Conservation (phyloP, 2,888 invertebrate genomes). For the Leptogaster cylindrica region DNA sequence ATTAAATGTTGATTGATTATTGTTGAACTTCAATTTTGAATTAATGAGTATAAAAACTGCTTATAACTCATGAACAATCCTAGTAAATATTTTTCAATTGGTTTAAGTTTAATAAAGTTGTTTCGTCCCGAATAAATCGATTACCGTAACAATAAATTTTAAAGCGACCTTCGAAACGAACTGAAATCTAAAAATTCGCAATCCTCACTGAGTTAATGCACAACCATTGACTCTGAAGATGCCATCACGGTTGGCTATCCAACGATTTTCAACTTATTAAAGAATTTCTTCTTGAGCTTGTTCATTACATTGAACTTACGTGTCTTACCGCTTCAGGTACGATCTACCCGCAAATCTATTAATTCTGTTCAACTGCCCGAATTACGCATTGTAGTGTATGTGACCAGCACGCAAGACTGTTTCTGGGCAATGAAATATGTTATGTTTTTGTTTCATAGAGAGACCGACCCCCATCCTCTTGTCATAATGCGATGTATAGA, state of each 20-base stretch:
- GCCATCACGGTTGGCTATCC: constrained; percentile 16
- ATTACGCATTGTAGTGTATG: constrained; percentile 41
- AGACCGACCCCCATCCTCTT: constrained; percentile 11
- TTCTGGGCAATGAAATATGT: background rate
- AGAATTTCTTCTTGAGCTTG: constrained; percentile 32
- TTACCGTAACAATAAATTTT: background rate
- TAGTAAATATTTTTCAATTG: too few relatives aligned
- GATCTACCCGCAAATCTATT: constrained; percentile 17
- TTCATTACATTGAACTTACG: constrained; percentile 35
- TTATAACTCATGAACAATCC: too few relatives aligned
- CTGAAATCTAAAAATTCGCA: constrained; percentile 29
- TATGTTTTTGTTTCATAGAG: too few relatives aligned
- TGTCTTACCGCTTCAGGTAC: constrained; percentile 12
- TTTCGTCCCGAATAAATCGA: too few relatives aligned
- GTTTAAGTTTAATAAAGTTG: too few relatives aligned
- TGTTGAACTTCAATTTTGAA: too few relatives aligned
- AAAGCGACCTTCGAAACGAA: constrained; percentile 1
- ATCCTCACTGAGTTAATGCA: constrained; percentile 14
- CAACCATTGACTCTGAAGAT: background rate
- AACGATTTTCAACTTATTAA: constrained; percentile 6
- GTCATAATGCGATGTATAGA: constrained; percentile 16
- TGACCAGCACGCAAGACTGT: constrained; percentile 26
- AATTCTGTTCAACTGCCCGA: constrained; percentile 29
- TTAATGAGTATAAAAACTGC: too few relatives aligned
- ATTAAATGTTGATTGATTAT: too few relatives aligned